phyloP scores from a whole-genome alignment of 64 coral and sea anemone species.

The Stichodactyla helianthus region DNA sequence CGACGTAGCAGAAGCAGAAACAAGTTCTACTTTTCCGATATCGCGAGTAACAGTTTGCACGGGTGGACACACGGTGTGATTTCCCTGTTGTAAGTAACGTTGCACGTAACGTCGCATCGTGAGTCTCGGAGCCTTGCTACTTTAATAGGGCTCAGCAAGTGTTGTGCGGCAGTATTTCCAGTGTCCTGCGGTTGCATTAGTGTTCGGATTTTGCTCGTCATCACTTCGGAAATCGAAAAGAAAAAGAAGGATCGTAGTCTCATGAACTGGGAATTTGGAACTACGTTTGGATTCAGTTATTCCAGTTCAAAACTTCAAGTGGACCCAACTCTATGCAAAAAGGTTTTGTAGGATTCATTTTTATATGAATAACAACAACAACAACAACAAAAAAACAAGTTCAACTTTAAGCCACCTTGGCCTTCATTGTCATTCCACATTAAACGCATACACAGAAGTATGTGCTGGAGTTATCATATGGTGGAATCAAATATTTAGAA shows the following conservation, averaged over 20 bases:
- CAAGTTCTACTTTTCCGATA: too few relatives aligned
- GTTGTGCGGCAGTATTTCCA: neutral
- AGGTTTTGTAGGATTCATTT: constrained; percentile 28
- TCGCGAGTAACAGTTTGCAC: too few relatives aligned
- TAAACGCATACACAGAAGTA: neutral
- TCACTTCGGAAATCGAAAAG: neutral
- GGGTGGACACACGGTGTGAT: too few relatives aligned
- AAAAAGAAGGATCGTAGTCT: neutral
- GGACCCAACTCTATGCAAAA: neutral
- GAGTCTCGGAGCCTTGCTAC: neutral
- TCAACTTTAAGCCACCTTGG: neutral
- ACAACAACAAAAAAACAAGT: neutral
- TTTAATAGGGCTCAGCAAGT: neutral
- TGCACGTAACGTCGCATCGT: too few relatives aligned
- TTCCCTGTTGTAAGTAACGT: too few relatives aligned
- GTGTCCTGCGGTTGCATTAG: neutral
- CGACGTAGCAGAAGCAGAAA: too few relatives aligned
- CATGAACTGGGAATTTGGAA: neutral
- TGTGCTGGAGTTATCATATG: neutral
- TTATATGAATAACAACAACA: too few relatives aligned
- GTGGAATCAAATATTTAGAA: constrained; percentile 7
- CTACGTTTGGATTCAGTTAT: neutral
- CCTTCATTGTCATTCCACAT: neutral
- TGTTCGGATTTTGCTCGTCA: neutral
- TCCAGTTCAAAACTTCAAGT: neutral